Base-by-base conservation (phyloP, 2,888 invertebrate species). In the Arenicola marina region DNA sequence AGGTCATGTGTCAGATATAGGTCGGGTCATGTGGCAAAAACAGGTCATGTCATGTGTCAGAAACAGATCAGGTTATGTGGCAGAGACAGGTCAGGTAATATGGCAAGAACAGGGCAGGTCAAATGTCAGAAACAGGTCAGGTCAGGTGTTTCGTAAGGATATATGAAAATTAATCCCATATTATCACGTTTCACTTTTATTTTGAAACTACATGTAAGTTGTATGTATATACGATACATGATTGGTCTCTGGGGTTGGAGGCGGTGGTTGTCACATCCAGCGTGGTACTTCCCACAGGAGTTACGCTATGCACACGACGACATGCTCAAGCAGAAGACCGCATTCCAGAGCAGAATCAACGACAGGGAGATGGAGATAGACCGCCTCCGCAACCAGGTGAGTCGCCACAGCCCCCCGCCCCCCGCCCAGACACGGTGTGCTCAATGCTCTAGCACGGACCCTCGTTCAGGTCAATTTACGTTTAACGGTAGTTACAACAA, bases 331-430 rank as follows among this genome's bases (percentile, higher is more conserved):
- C 87, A 87, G 69, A 85, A 85, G 62, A 82, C 82, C 26, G 77
- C 80, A 60, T 83, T 87, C 62, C 84, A 86, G 61, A 73, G 80
- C 2, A 83, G 87, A 73, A 73, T 87, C 31, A 83, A 84, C 69
- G 87, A 88, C 71, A 84, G 87, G 70, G 88, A 89, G 57, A 75
- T 79, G 2, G 88, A 89, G 76, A 85, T 88, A 65, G 85, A 87
- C 4, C 85, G 85, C 66, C 81, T 89, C 21, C 81, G 87, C 65
- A 84, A 84, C 65, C 87, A 88, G 84, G 83, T 88, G 66, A 44
- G 63, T 43, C n/a, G n/a, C n/a, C n/a, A 18, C 21, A 11, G 11
- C 4, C 11, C 45, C 24, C 51, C 38, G 18, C 51, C 21, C 11
- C 51, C 21, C n/a, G n/a, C n/a, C n/a, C n/a, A n/a, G n/a, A n/a